Evolutionary conservation across 2,888 invertebrate species (phyloP), one percentile per base, ranked within the genome.

Genomic region (Beris morrisii): DNA sequence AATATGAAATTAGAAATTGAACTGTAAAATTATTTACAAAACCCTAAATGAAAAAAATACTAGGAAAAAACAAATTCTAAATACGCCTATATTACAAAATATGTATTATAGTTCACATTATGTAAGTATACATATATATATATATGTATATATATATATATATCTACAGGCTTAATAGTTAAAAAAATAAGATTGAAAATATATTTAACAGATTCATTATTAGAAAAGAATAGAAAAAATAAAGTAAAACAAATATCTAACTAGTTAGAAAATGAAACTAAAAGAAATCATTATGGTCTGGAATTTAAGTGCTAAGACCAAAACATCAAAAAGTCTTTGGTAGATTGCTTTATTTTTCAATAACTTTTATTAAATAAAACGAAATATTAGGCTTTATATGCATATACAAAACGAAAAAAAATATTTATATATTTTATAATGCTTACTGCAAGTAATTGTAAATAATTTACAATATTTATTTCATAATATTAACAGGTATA

Each of bases 291-390:
- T 9, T 38, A 22, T 45, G 9, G 22, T 28, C n/a, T 44, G 12
- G 44, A 32, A 15, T 38, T 38, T 44, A 58, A 22, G 13, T 45
- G 15, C 45, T 44, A 58, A 13, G 32, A 61, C 32, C 30, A 31
- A 65, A 55, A 63, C 54, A 43, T 30, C 15, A 56, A 50, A 31
- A 65, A 65, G 65, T 65, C 65, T 65, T 65, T 65, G 65, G 65
- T 65, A 65, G 58, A 65, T 65, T 58, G 65, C 65, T 65, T 65
- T 65, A 65, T 65, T 65, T 65, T 55, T 56, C 48, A 55, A 32
- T 15, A 44, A 32, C 31, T 12, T 15, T 22, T 22, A 45, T 22
- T 56, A 43, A 56, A 43, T 56, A 30, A 38, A 13, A 53, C 7
- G 15, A 13, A 15, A 9, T 53, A 15, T 5, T 53, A 53, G 4